A percentile compares a stretch with the other conserved stretches of the same genome.
Evolutionary conservation across 2,797 vertebrate species (phyloP).

Genomic region (Siniperca scherzeri): DNA sequence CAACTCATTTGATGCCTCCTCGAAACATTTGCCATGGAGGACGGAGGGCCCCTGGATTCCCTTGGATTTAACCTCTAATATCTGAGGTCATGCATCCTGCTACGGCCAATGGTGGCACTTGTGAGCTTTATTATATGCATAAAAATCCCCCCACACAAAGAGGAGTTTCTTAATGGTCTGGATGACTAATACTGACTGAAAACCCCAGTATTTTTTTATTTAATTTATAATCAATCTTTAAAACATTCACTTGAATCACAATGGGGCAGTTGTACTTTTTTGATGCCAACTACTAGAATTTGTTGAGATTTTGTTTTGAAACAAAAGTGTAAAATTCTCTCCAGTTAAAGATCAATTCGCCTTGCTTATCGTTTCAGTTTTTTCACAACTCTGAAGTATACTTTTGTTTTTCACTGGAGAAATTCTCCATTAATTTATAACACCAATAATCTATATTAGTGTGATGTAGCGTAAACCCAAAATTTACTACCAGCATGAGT

Average conservation of each 20-base stretch:
- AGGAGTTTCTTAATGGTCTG: conserved; percentile 31
- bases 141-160: conserved; percentile 2
- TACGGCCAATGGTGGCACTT: conserved; percentile 66
- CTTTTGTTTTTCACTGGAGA: background rate
- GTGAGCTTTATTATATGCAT: conserved; percentile 44
- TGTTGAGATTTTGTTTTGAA: background rate
- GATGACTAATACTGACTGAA: conserved; percentile 14
- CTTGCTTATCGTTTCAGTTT: background rate
- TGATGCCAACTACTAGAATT: background rate
- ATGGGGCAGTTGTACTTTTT: background rate
- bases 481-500: conserved; percentile 4
- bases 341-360: background rate
- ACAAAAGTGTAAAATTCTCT: background rate
- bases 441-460: background rate
- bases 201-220: background rate
- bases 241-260: background rate
- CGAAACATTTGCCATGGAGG: conserved; percentile 74
- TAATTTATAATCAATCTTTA: background rate
- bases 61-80: conserved; percentile 81
- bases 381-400: background rate
- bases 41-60: conserved; percentile 67
- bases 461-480: background rate
- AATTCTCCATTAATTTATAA: background rate
- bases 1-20: conserved; percentile 79
- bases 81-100: conserved; percentile 70